These are phyloP conservation scores for Lithosia quadra DNA, from an alignment of 2,888 invertebrate genomes.

Conservation along the genomic window DNA sequence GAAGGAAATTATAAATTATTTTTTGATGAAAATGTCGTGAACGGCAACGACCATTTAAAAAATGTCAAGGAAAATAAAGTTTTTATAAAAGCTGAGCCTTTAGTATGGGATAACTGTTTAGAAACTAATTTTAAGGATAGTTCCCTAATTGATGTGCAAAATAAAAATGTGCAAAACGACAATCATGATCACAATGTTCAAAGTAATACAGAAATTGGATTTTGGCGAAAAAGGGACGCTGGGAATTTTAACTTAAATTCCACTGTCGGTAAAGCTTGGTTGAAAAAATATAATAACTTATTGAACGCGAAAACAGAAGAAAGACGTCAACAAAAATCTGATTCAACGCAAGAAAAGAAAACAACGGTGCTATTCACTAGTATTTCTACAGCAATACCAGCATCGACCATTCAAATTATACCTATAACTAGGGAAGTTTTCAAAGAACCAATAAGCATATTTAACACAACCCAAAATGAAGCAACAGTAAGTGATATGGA, in stretches of 20 bases:
- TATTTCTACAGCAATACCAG: constrained; percentile 30
- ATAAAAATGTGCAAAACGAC: constrained; percentile 61
- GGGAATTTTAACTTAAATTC: constrained; percentile 61
- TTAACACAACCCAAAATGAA: constrained; percentile 63
- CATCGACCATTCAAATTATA: constrained; percentile 62
- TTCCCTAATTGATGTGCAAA: constrained; percentile 52
- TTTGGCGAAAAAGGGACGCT: constrained; percentile 74
- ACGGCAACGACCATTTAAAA: constrained; percentile 39
- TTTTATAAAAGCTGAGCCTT: constrained; percentile 58
- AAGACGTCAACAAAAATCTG: constrained; percentile 62
- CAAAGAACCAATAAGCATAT: constrained; percentile 52
- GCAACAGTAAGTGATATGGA: constrained; percentile 70
- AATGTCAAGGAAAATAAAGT: constrained; percentile 33
- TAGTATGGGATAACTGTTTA: constrained; percentile 77
- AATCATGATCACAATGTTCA: constrained; percentile 57
- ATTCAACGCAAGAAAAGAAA: constrained; percentile 60
- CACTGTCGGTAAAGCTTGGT: constrained; percentile 66
- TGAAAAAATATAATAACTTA: constrained; percentile 71
- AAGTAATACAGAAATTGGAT: constrained; percentile 50
- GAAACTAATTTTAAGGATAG: constrained; percentile 67
- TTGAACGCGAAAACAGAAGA: constrained; percentile 67
- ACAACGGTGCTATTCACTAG: constrained; percentile 42
- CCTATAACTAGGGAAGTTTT: constrained; percentile 77
- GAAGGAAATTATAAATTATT: constrained; percentile 64
- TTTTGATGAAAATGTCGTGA: constrained; percentile 51